phyloP scores from a whole-genome alignment of 1,140 invertebrate species.

The Eumeta japonica region DNA sequence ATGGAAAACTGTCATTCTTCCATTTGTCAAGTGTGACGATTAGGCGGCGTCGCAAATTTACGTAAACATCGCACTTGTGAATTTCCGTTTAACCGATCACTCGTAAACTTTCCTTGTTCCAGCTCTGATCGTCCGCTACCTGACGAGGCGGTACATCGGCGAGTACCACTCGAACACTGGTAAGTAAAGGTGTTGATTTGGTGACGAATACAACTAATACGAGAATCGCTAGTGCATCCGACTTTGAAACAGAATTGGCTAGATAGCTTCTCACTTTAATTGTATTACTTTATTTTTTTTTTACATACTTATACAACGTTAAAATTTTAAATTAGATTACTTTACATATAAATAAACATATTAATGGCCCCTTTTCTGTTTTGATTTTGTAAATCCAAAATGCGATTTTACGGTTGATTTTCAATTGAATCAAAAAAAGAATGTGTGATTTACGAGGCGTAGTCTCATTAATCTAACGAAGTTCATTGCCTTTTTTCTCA shows the following conservation, averaged over 20 bases:
- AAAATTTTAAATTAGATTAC: too few relatives aligned
- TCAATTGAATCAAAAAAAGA: too few relatives aligned
- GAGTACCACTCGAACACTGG: constrained; percentile 81
- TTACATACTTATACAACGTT: neutral
- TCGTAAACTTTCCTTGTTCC: constrained; percentile 44
- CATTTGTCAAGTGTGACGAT: too few relatives aligned
- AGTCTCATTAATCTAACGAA: too few relatives aligned
- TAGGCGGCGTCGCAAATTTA: too few relatives aligned
- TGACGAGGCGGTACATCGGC: constrained; percentile 76
- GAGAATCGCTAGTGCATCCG: neutral
- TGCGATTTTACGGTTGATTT: too few relatives aligned
- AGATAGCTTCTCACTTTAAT: neutral
- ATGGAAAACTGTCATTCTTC: neutral
- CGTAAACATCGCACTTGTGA: too few relatives aligned
- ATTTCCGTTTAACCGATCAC: neutral
- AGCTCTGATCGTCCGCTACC: constrained; percentile 75
- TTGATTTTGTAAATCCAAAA: too few relatives aligned
- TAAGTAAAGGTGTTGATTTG: constrained; percentile 34
- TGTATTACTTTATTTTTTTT: constrained; percentile 2
- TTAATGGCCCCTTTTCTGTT: too few relatives aligned
- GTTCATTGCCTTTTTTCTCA: constrained; percentile 5
- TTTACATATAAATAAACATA: too few relatives aligned
- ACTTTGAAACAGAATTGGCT: neutral
- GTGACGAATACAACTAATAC: too few relatives aligned
- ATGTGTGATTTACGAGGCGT: too few relatives aligned